Evolutionary conservation across 2,113 vertebrate species (phyloP).

Genomic region (Pomatostomus ruficeps): DNA sequence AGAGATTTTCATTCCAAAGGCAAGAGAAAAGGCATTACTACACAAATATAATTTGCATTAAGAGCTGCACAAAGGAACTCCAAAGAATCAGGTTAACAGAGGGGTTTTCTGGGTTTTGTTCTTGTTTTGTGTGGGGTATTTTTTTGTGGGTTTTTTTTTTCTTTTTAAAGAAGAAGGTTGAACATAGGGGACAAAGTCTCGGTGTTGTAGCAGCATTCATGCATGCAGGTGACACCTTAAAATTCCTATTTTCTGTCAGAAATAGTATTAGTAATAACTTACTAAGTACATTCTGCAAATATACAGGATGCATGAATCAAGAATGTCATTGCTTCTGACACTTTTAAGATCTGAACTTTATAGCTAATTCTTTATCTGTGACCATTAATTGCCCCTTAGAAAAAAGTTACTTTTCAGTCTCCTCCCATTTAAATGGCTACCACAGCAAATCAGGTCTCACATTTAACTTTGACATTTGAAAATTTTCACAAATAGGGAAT

Average conservation of each 20-base stretch:
- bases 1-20: neutral
- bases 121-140: neutral
- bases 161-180: neutral
- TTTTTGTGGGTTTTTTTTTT: neutral
- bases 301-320: neutral
- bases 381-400: neutral
- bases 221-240: neutral
- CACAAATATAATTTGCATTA: neutral
- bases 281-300: neutral
- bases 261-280: neutral
- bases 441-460: neutral
- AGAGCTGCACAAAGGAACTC: neutral
- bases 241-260: neutral
- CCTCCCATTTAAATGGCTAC: neutral
- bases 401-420: neutral
- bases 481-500: neutral
- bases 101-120: neutral
- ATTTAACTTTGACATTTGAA: neutral
- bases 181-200: neutral
- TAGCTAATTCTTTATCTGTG: neutral
- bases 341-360: neutral
- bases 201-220: neutral
- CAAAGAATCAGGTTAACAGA: neutral
- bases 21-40: neutral
- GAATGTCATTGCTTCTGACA: neutral